A percentile compares a stretch with the other conserved stretches of the same genome.
Conservation (phyloP, 2,888 invertebrate genomes). For the Oscheius onirici region DNA sequence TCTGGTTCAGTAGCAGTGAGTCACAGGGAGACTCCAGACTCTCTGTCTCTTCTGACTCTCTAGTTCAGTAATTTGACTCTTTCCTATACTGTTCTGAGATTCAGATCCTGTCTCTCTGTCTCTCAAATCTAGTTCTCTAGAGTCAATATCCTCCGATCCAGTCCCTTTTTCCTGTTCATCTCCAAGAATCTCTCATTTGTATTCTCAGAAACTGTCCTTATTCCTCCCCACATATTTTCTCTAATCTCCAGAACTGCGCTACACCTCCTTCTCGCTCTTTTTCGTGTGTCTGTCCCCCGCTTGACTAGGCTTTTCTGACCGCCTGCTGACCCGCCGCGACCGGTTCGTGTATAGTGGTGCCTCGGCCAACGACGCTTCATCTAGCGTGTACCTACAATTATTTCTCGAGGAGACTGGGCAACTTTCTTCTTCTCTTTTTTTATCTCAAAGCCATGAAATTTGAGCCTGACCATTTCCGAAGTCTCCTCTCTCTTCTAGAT, state of each 20-base stretch:
- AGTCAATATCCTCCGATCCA: too few species aligned
- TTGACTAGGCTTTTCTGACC: conserved; percentile 5
- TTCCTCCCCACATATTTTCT: background rate
- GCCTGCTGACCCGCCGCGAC: conserved; percentile 18
- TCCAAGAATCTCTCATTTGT: too few species aligned
- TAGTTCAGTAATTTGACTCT: too few species aligned
- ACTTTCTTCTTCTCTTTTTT: background rate
- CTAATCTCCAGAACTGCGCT: background rate
- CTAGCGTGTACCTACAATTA: conserved; percentile 14
- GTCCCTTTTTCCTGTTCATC: too few species aligned
- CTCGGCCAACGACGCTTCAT: conserved; percentile 5
- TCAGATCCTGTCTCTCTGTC: too few species aligned
- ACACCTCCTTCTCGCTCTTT: background rate
- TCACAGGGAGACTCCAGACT: too few species aligned
- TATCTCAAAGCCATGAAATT: background rate
- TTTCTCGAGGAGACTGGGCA: background rate
- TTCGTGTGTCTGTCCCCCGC: background rate
- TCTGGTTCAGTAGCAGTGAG: too few species aligned
- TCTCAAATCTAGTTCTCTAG: too few species aligned
- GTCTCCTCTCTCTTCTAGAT: background rate
- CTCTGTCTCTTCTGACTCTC: too few species aligned
- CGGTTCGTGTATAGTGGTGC: conserved; percentile 4
- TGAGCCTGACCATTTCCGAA: conserved; percentile 2
- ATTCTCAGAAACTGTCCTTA: too few species aligned
- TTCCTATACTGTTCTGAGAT: too few species aligned